Evolutionary conservation across 2,797 vertebrate species (phyloP).

Genomic region (Acomys russatus): DNA sequence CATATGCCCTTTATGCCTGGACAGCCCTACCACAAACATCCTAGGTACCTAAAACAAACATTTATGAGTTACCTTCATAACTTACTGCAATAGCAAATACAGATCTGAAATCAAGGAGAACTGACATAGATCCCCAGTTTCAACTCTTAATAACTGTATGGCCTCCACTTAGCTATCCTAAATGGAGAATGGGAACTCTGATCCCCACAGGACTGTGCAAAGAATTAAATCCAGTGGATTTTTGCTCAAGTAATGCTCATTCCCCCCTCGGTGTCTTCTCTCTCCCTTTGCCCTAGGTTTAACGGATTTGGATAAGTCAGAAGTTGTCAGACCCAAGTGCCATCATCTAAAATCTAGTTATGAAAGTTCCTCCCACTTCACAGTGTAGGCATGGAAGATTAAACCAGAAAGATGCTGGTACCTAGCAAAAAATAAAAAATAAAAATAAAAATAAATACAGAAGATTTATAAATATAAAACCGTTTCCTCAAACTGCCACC

Average conservation of each 20-base stretch:
- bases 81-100: neutral
- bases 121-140: neutral
- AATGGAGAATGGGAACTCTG: conserved; percentile 32
- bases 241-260: neutral
- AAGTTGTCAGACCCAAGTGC: neutral
- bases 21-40: neutral
- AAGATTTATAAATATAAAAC: conserved; percentile 73
- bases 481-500: conserved; percentile 49
- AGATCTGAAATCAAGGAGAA: conserved; percentile 18
- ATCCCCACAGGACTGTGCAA: neutral
- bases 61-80: neutral
- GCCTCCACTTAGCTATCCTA: conserved; percentile 2
- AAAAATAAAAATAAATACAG: neutral
- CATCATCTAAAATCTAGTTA: conserved; percentile 41
- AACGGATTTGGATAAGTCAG: neutral
- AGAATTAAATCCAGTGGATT: neutral
- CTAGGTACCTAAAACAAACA: neutral
- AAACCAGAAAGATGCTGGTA: conserved; percentile 53
- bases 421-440: conserved; percentile 44
- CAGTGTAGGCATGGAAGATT: conserved; percentile 14
- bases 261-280: neutral
- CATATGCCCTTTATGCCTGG: neutral
- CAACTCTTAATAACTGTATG: neutral
- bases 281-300: neutral
- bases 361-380: conserved; percentile 1